Base-by-base conservation (phyloP, 1,140 invertebrate species). In the Oedothorax gibbosus region DNA sequence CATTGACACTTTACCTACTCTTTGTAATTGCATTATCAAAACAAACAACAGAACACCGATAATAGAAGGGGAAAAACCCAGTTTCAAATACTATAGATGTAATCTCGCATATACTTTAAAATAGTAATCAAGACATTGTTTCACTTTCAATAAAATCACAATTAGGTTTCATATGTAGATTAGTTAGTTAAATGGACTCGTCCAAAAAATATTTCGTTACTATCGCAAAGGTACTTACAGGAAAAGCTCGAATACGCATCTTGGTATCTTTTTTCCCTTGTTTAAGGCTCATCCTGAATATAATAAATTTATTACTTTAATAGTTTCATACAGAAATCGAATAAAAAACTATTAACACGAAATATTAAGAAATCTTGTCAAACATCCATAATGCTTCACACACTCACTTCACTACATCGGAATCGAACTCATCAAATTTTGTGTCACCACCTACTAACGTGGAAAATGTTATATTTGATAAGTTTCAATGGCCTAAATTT, bases 181-280 rank as follows among this genome's bases (percentile, higher is more conserved):
- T 18, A 20, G 20, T 53, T 57, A 18, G 12, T 62, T 62, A 12
- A 62, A 18, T 62, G 18, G 57, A 35, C 35, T 35, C 35, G 35
- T 35, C 35, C 35, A 62, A 62, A 62, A 15, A 62, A 62, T 75
- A 15, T 75, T 71, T 71, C 54, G 35, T 20, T 80, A 12, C 49
- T 51, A 66, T 57, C 68, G 51, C 54, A 10, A 71, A 85, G 71
- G 15, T 78, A 92, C 95, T 97, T 92, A 98, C 96, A 89, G 97
- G 97, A 92, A 99, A 99, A 87, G 97, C 96, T 90, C 97, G 93
- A 90, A 99, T 98, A 88, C 97, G 93, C 97, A 98, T 98, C 91
- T 98, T 98, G 91, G 95, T 95, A 90, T 96, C 95, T 92, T 97
- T 97, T 90, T 96, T 89, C 95, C 88, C 86, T 78, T 85, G 94